Conservation (phyloP, 2,888 invertebrate species). For the Nymphalis urticae region DNA sequence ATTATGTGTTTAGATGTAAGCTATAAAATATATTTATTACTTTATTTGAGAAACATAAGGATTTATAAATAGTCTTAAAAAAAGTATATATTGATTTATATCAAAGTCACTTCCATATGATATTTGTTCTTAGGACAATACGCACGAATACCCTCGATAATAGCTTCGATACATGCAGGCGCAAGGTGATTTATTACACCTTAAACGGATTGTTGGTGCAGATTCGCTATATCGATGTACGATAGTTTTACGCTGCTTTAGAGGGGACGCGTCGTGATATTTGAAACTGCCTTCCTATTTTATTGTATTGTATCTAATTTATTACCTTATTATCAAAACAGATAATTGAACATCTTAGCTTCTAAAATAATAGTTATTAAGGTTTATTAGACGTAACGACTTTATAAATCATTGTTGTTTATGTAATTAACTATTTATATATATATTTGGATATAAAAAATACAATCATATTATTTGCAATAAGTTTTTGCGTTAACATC, state of each 20-base stretch:
- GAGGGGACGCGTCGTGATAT: not conserved
- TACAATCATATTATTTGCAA: too few species aligned
- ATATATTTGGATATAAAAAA: too few species aligned
- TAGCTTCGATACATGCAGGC: slow-evolving; percentile 57
- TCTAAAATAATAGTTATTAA: not conserved
- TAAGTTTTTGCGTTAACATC: too few species aligned
- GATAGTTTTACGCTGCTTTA: slow-evolving; percentile 23
- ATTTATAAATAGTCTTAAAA: too few species aligned
- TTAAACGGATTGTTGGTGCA: slow-evolving; percentile 70
- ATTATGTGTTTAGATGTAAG: too few species aligned
- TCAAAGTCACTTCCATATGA: slow-evolving; percentile 6
- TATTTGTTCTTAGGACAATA: slow-evolving; percentile 43
- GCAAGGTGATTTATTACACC: slow-evolving; percentile 72
- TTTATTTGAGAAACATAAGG: too few species aligned
- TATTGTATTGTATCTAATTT: not conserved
- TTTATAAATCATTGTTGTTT: too few species aligned
- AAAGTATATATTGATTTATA: too few species aligned
- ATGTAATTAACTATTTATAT: too few species aligned
- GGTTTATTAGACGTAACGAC: too few species aligned
- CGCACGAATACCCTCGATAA: slow-evolving; percentile 68
- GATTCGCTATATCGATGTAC: slow-evolving; percentile 50
- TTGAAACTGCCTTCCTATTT: not conserved
- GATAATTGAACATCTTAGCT: not conserved
- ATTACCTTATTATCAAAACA: too few species aligned
- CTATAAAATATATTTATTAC: too few species aligned